Evolutionary conservation across 2,113 vertebrate genomes (phyloP), one percentile per base, ranked within the genome.

Genomic region (Rousettus leschenaultii): DNA sequence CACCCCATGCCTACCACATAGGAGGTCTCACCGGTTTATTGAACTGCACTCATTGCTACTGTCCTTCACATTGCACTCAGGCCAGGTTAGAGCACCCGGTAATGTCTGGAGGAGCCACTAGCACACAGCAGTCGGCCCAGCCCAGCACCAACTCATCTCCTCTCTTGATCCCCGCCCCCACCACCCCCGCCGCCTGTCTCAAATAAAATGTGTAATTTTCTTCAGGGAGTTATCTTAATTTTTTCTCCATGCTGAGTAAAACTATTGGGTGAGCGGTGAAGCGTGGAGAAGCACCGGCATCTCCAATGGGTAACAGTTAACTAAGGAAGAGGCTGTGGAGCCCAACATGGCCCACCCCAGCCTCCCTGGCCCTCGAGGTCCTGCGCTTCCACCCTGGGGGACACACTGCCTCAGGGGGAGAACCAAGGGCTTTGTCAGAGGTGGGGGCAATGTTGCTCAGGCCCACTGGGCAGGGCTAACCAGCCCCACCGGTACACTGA

Each of bases 241-340:
- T 97, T 95, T 94, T 95, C 94, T 97, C 96, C 98, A 97, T 96
- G 97, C 98, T 98, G 98, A 78, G 97, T 96, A 97, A 98, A 98
- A 96, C 98, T 96, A 97, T 98, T 95, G 97, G 78, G 92, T 9
- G 55, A 88, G 97, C 89, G 71, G 30, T 97, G 95, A 98, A 97
- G 98, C 97, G 22, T 96, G 88, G 95, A 97, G 97, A 91, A 97
- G 96, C 86, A 89, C 96, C 91, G 92, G 90, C 57, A 4, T 97
- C 94, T 94, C 7, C 93, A 94, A 19, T 96, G 96, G 94, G 93
- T 97, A 97, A 95, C 96, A 96, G 97, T 98, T 98, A 97, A 97
- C 85, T 98, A 97, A 96, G 65, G 59, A 92, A 94, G 51, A 85
- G 80, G 51, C 84, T 26, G 1, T 71, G 48, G 61, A 0, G 9